Base-by-base conservation (phyloP, 1,140 invertebrate species). In the Trichonephila inaurata region DNA sequence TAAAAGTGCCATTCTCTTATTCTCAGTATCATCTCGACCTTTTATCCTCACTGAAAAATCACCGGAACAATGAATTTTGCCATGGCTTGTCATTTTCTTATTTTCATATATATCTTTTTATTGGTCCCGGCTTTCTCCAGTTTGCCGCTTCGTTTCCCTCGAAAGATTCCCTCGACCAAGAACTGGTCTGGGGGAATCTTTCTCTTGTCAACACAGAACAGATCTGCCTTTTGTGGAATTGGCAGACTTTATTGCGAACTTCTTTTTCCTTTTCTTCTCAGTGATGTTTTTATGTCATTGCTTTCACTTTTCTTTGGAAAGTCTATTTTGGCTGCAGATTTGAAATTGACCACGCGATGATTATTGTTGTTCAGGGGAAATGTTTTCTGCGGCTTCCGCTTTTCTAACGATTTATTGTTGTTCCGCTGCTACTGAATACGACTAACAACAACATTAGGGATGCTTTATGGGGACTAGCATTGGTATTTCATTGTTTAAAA, bases 31-130 rank as follows among this genome's bases (percentile, higher is more conserved):
- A 82, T 92, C 18, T 61, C 44, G 62, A 87, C 28, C 64, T 87
- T 87, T 92, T 92, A 87, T 87, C 64, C 83, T 40, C 83, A 18
- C 40, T 85, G 61, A 92, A 92, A 92, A 87, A 87, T 92, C 44
- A 77, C 82, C 91, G 91, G 91, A 92, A 92, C 82, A 92, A 92
- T 92, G 91, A 33, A 77, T 92, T 92, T 86, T 44, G 40, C 44
- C 61, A 16, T 33, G 51, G 4, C 61, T 40, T 92, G 85, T 69
- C 28, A 58, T 77, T 60, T 69, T 87, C 82, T 83, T 33, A 14
- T 92, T 87, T 72, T 87, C n/a, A 19, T 33, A 58, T 33, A 69
- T 85, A 64, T 87, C n/a, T 92, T 87, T 92, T 92, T 92, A 92
- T 92, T 92, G 90, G 90, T 85, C 24, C 72, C 7, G 18, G n/a